A percentile compares a stretch with the other conserved stretches of the same genome.
phyloP scores from a whole-genome alignment of 2,888 invertebrate species.

The Myathropa florea region DNA sequence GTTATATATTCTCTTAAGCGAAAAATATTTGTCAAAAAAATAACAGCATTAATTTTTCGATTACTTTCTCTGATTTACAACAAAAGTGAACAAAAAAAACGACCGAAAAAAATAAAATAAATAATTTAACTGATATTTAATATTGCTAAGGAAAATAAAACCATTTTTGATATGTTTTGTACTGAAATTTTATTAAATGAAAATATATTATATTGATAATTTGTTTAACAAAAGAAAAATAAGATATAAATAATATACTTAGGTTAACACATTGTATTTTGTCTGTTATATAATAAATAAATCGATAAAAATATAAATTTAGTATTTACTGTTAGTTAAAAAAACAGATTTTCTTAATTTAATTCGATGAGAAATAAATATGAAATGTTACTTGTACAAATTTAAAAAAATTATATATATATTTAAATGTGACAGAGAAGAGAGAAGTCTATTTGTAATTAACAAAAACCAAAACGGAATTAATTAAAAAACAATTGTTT shows the following conservation, averaged over 20 bases:
- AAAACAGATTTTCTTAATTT: conserved; percentile 34
- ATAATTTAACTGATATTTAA: conserved; percentile 46
- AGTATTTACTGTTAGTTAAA: conserved; percentile 52
- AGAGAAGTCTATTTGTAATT: conserved; percentile 27
- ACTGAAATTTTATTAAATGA: conserved; percentile 38
- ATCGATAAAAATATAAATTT: conserved; percentile 14
- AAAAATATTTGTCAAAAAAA: neutral
- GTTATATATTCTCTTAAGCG: neutral
- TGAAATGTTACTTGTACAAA: conserved; percentile 52
- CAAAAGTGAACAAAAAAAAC: neutral
- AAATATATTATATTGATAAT: conserved; percentile 28
- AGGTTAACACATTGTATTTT: conserved; percentile 39
- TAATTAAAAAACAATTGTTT: neutral
- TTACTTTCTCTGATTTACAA: conserved; percentile 17
- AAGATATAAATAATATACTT: neutral
- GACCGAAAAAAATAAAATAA: neutral
- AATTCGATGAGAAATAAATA: conserved; percentile 13
- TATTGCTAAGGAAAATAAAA: conserved; percentile 39
- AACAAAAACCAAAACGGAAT: neutral
- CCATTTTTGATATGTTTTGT: conserved; percentile 61
- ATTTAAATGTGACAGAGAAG: conserved; percentile 1
- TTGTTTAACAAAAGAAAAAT: conserved; percentile 35
- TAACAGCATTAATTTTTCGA: neutral
- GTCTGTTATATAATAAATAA: conserved; percentile 46
- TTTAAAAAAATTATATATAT: conserved; percentile 17